Conservation (phyloP, 2,888 invertebrate genomes). For the Opisthograptis luteolata region DNA sequence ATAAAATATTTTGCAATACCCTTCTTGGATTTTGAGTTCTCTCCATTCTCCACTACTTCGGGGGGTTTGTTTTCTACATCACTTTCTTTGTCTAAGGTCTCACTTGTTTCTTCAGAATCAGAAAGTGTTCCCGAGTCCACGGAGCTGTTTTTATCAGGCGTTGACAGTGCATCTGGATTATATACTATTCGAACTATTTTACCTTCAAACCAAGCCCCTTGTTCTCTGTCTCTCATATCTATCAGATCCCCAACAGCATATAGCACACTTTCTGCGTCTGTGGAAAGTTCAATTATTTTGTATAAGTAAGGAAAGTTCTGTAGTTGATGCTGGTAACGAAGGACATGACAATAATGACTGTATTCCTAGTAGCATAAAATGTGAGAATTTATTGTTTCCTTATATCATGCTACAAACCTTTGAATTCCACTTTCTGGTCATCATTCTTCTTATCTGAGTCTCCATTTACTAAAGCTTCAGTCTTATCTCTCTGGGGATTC, state of each 20-base stretch:
- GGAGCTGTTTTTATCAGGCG: neutral
- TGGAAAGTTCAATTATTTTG: no score
- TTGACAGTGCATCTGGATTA: slow-evolving; percentile 46
- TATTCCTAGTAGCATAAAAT: no score
- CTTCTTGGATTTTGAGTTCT: slow-evolving; percentile 45
- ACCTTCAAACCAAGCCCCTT: slow-evolving; percentile 91
- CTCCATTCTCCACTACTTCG: slow-evolving; percentile 36
- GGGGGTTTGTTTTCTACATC: slow-evolving; percentile 59
- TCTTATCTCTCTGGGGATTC: slow-evolving; percentile 26
- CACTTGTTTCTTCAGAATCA: slow-evolving; percentile 27
- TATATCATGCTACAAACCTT: slow-evolving; percentile 37
- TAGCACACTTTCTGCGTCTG: slow-evolving; percentile 75
- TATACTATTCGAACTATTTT: slow-evolving; percentile 82
- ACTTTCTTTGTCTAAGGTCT: slow-evolving; percentile 46
- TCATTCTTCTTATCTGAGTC: slow-evolving; percentile 41
- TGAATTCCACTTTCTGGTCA: slow-evolving; percentile 40
- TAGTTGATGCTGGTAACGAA: no score
- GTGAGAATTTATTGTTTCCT: neutral
- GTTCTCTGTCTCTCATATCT: slow-evolving; percentile 85
- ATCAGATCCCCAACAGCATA: slow-evolving; percentile 86
- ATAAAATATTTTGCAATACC: slow-evolving; percentile 61
- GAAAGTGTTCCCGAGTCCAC: neutral
- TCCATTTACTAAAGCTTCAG: slow-evolving; percentile 31
- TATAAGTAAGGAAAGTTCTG: no score
- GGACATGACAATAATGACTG: no score